A percentile compares a stretch with the other conserved stretches of the same genome.
Conservation (phyloP, 2,113 vertebrate genomes). For the Nerophis ophidion region DNA sequence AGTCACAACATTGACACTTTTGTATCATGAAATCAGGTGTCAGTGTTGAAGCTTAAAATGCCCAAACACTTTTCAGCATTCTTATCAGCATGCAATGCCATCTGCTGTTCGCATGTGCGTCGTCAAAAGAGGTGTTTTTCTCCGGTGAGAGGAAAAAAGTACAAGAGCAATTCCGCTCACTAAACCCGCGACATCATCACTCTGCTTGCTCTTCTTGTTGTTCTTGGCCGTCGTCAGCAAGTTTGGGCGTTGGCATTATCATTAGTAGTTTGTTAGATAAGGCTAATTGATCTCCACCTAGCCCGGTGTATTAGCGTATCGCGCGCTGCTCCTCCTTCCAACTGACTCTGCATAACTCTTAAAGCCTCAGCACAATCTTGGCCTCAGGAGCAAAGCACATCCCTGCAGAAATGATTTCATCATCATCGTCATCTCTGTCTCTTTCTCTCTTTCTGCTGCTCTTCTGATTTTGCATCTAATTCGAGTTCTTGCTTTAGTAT, state of each 20-base stretch:
- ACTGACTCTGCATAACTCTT: constrained; percentile 61
- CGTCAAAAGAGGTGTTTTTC: constrained; percentile 4
- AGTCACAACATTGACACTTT: constrained; percentile 3
- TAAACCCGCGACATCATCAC: constrained; percentile 55
- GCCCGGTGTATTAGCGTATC: constrained; percentile 45
- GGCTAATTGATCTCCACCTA: constrained; percentile 67
- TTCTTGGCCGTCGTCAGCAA: constrained; percentile 48
- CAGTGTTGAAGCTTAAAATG: not conserved
- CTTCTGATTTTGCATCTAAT: constrained; percentile 25
- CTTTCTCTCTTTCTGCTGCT: constrained; percentile 12
- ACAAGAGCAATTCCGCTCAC: constrained; percentile 38
- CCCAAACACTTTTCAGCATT: constrained; percentile 1
- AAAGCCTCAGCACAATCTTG: constrained; percentile 62
- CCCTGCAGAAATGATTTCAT: constrained; percentile 59
- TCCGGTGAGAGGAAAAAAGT: constrained; percentile 4
- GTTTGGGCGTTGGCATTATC: constrained; percentile 48
- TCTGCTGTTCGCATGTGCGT: constrained; percentile 16
- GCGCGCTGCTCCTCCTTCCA: constrained; percentile 62
- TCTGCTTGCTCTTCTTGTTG: constrained; percentile 34
- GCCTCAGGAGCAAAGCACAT: constrained; percentile 48
- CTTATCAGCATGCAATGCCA: not conserved
- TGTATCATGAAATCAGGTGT: constrained; percentile 2
- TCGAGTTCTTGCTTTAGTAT: constrained; percentile 5
- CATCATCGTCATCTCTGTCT: constrained; percentile 43
- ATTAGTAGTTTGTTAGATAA: constrained; percentile 67